Evolutionary conservation across 2,888 invertebrate species (phyloP).

Genomic region (Punctoribates punctum): DNA sequence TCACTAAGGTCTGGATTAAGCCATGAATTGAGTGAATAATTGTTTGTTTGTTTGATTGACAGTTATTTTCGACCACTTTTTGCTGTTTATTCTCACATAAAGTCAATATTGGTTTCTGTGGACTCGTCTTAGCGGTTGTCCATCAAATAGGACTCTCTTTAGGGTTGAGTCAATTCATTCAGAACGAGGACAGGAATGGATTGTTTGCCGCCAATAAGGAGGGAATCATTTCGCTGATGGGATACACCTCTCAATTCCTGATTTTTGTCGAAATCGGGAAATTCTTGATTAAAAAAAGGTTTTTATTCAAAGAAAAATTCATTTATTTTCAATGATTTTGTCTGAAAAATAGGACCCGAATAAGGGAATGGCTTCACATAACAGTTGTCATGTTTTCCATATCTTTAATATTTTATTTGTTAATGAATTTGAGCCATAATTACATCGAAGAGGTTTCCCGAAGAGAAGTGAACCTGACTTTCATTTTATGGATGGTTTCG

Average conservation of each 20-base stretch:
- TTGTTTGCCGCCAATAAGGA: conserved; percentile 82
- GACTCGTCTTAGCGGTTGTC: conserved; percentile 56
- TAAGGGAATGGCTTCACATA: background rate
- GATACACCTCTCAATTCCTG: conserved; percentile 79
- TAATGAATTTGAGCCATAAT: conserved; percentile 42
- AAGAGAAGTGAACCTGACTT: conserved; percentile 76
- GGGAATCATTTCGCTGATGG: conserved; percentile 77
- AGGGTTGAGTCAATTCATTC: conserved; percentile 68
- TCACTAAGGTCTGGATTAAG: conserved; percentile 64
- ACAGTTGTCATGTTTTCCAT: background rate
- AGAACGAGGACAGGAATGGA: conserved; percentile 61
- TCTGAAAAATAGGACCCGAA: background rate
- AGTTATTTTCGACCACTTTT: conserved; percentile 63
- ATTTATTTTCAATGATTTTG: background rate
- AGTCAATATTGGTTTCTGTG: conserved; percentile 60
- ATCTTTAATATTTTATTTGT: background rate
- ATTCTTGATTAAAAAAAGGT: conserved; percentile 56
- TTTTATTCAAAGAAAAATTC: background rate
- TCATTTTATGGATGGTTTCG: conserved; percentile 71
- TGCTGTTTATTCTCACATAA: conserved; percentile 60
- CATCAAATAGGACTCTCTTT: conserved; percentile 45
- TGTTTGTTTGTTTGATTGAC: background rate
- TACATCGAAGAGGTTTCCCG: conserved; percentile 61
- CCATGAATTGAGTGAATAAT: background rate
- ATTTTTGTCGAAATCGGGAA: conserved; percentile 65